phyloP scores from a whole-genome alignment of 1,140 invertebrate species.

The Parasteatoda tepidariorum region DNA sequence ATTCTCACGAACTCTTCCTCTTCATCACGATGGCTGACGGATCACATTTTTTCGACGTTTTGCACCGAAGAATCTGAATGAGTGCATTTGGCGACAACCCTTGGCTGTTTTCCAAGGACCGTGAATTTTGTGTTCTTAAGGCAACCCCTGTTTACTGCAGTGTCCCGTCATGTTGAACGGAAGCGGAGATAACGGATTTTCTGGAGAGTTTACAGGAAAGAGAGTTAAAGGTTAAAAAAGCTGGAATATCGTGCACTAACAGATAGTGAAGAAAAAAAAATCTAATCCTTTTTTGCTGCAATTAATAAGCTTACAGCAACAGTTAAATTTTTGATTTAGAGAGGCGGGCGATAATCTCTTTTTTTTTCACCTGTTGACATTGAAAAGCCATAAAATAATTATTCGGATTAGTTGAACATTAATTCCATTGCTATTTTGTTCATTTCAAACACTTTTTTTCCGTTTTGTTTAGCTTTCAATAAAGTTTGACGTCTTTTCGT shows the following conservation, averaged over 20 bases:
- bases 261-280: not conserved
- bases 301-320: not conserved
- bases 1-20: not conserved
- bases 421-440: too few relatives aligned
- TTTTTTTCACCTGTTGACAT: too few relatives aligned
- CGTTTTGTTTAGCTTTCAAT: too few relatives aligned
- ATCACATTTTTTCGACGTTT: not conserved
- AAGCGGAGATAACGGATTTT: conserved; percentile 48
- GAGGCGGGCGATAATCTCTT: too few relatives aligned
- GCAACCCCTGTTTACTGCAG: conserved; percentile 51
- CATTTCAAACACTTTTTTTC: too few relatives aligned
- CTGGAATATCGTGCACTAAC: not conserved
- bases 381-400: too few relatives aligned
- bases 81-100: not conserved
- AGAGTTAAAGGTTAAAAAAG: not conserved
- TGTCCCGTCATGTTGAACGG: conserved; percentile 44
- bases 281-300: not conserved
- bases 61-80: not conserved
- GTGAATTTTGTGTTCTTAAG: conserved; percentile 38
- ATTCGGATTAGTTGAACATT: too few relatives aligned
- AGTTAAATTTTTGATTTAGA: too few relatives aligned
- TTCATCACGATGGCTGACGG: conserved; percentile 1
- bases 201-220: conserved; percentile 38
- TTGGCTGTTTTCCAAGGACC: conserved; percentile 23
- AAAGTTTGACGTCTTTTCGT: too few relatives aligned